Percentiles rank a stretch among this genome's conserved stretches.
These are phyloP conservation scores for Hetaerina americana DNA, from an alignment of 1,140 invertebrate genomes.

Conservation along the genomic window DNA sequence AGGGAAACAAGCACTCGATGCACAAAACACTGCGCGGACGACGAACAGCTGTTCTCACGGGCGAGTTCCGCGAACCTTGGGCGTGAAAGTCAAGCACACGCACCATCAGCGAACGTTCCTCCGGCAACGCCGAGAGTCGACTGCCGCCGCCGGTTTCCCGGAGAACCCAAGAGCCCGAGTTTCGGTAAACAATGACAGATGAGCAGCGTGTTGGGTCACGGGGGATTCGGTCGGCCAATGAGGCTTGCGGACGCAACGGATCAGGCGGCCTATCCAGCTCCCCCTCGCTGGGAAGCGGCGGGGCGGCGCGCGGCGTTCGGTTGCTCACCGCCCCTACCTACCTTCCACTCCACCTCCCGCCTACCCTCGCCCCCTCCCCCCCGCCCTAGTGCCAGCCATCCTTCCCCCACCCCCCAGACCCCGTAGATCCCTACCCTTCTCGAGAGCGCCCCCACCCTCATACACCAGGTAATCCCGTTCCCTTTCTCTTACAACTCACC, in stretches of 20 bases:
- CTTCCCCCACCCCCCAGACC: conserved; percentile 4
- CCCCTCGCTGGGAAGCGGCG: conserved; percentile 5
- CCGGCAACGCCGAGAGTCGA: background rate
- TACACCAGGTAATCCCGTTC: too few species aligned
- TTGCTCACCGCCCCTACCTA: too few species aligned
- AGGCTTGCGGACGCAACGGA: background rate
- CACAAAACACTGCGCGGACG: too few species aligned
- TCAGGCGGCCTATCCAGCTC: conserved; percentile 5
- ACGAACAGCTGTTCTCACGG: too few species aligned
- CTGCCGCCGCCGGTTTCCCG: background rate
- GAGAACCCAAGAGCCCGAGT: too few species aligned
- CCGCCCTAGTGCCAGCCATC: background rate
- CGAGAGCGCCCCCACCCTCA: background rate
- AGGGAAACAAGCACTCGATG: too few species aligned
- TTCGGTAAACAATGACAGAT: background rate
- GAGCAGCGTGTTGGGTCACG: background rate
- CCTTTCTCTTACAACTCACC: too few species aligned
- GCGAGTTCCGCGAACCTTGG: too few species aligned
- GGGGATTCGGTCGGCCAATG: background rate
- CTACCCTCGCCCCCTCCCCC: conserved; percentile 5
- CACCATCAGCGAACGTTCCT: too few species aligned
- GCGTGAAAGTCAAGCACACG: too few species aligned
- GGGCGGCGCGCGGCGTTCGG: background rate
- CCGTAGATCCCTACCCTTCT: conserved; percentile 4
- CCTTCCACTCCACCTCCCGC: too few species aligned